Evolutionary conservation across 2,113 vertebrate species (phyloP), one percentile per base, ranked within the genome.

Genomic region (Coregonus clupeaformis): DNA sequence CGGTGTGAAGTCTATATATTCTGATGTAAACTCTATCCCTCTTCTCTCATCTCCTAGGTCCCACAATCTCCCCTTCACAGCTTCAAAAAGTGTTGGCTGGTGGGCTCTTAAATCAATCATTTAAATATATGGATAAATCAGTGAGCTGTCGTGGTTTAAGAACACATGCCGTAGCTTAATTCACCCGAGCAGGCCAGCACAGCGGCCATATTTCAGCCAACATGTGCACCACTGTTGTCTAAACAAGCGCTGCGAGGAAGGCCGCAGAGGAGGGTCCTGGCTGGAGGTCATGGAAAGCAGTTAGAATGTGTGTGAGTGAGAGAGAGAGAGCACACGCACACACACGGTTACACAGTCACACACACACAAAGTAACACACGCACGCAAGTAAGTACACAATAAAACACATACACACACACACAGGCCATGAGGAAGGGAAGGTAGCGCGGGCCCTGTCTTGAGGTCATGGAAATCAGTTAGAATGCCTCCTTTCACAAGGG

Each of bases 221-320:
- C 92, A 93, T 92, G 91, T 93, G 92, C 91, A 69, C 89, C 91
- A 87, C 92, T 91, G 91, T 92, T 94, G 92, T 93, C 92, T 90
- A 94, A 94, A 93, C 91, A 94, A 90, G 88, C 72, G 76, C 85
- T 84, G 83, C 71, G 68, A 91, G 89, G 87, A 87, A 82, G 85
- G 88, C 86, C 70, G 74, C 86, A 83, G 87, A 90, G 89, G 87
- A 88, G 89, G 87, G 85, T 82, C 80, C 88, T 91, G 89, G 89
- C 90, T 88, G 90, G 86, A 89, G 89, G 89, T 89, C 91, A 90
- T 87, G 90, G 90, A 93, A 92, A 92, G 89, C 89, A 86, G 89
- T 89, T 84, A 86, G 79, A 91, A 88, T 77, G 72, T 81, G 85
- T 79, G 81, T 75, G 85, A 69, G 89, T 30, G 52, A 4, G 63